Conservation (phyloP, 2,888 invertebrate species). For the Seira musarum region DNA sequence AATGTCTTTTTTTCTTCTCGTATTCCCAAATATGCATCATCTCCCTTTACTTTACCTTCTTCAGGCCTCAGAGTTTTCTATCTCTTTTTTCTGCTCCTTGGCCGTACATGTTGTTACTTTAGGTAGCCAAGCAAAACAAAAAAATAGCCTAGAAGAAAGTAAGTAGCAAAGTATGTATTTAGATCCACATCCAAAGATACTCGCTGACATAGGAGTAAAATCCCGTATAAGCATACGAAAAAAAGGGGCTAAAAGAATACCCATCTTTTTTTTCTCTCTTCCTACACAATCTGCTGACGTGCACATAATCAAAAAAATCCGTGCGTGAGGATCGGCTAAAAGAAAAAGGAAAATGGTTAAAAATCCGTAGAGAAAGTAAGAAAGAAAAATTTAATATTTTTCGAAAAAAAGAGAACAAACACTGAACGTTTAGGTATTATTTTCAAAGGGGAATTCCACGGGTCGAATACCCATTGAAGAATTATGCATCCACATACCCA, state of each 20-base stretch:
- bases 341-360: not conserved
- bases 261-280: not conserved
- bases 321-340: constrained; percentile 33
- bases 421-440: not conserved
- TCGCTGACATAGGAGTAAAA: constrained; percentile 15
- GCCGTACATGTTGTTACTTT: constrained; percentile 22
- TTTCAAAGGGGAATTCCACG: constrained; percentile 31
- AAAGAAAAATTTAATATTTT: constrained; percentile 1
- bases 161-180: not conserved
- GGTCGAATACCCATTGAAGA: constrained; percentile 53
- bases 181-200: constrained; percentile 17
- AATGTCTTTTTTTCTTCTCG: constrained; percentile 32
- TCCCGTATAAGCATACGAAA: not conserved
- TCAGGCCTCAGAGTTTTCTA: not conserved
- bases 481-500: constrained; percentile 52
- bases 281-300: constrained; percentile 12
- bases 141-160: too few species aligned
- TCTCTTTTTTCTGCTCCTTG: constrained; percentile 9
- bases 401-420: not conserved
- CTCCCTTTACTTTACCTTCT: constrained; percentile 5
- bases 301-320: constrained; percentile 23
- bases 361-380: constrained; percentile 5
- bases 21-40: constrained; percentile 19
- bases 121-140: constrained; percentile 34
- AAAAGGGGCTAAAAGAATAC: constrained; percentile 1